Evolutionary conservation across 2,797 vertebrate species (phyloP), one percentile per base, ranked within the genome.

Genomic region (Pitangus sulphuratus): DNA sequence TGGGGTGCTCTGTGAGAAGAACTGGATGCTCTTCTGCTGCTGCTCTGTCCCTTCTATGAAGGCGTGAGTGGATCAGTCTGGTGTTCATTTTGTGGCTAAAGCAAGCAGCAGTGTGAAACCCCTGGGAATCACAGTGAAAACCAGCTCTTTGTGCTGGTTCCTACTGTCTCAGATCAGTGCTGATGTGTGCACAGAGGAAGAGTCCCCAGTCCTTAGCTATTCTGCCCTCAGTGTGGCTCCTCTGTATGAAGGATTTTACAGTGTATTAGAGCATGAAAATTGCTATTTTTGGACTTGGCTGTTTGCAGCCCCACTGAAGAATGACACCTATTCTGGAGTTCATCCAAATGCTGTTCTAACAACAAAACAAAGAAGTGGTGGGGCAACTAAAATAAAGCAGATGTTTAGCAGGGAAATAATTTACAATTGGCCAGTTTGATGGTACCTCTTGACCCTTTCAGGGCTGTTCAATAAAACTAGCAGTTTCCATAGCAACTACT

Each of bases 401-500:
- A 82, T 90, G 80, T 84, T 92, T 89, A 85, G 56, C 58, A 19
- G 69, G 71, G 58, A 93, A 91, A 69, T 87, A 72, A 85, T 81
- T 90, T 72, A 66, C 53, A 84, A 10, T 76, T 79, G 87, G 87
- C 79, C 77, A 37, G 61, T 92, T 74, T 56, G 62, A 74, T 84
- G 68, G 84, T 93, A 69, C 92, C 71, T 92, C 81, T 90, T 95
- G 96, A 96, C 96, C 94, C 94, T 87, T 92, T 74, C 54, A 54
- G 87, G 89, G 70, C 69, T 87, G 84, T 79, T 95, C 90, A 90
- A 81, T 95, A 95, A 93, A 96, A 48, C 87, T 16, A 77, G 79
- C 71, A 26, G 95, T 97, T 97, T 69, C 93, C 83, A 92, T 96
- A 66, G 97, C 90, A 95, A 96, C 95, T 90, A 22, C 80, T 78